Evolutionary conservation across 30 jellyfish, hydroid and myxozoan species (phyloP).

Genomic region (Hydra vulgaris): DNA sequence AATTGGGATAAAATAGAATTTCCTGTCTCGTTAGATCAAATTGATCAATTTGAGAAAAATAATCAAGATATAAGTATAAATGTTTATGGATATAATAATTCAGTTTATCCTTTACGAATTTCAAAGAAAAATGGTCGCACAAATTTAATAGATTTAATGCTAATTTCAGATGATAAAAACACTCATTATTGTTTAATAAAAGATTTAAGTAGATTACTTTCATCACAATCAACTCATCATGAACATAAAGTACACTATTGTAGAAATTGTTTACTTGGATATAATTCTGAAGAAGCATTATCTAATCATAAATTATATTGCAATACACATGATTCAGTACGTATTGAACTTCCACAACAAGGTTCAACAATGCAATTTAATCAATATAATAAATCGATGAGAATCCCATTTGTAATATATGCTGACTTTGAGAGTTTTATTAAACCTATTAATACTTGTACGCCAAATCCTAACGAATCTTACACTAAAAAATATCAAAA

Average conservation of each 20-base stretch:
- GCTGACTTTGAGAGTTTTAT: slow-evolving; percentile 30
- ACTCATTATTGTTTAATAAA: slow-evolving; percentile 1
- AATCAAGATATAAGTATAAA: slow-evolving; percentile 22
- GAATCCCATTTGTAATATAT: slow-evolving; percentile 21
- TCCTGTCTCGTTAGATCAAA: slow-evolving; percentile 1
- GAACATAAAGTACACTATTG: slow-evolving; percentile 15
- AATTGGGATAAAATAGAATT: slow-evolving; percentile 17
- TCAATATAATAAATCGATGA: not conserved
- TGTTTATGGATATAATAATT: not conserved
- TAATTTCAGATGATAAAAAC: slow-evolving; percentile 16
- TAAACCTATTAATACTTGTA: slow-evolving; percentile 1
- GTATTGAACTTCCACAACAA: too few species aligned
- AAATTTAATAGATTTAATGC: slow-evolving; percentile 14
- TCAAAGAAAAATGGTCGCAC: not conserved
- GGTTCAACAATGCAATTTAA: slow-evolving; percentile 14
- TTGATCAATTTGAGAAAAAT: slow-evolving; percentile 19
- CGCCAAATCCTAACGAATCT: not conserved
- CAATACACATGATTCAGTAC: slow-evolving; percentile 4
- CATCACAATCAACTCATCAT: not conserved
- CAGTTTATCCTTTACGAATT: not conserved
- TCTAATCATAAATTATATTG: slow-evolving; percentile 5
- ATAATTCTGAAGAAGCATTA: slow-evolving; percentile 5
- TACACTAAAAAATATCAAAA: slow-evolving; percentile 3
- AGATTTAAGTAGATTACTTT: not conserved
- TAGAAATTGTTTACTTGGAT: slow-evolving; percentile 18